Evolutionary conservation across 2,888 invertebrate genomes (phyloP).

Genomic region (Parascotia fuliginaria): DNA sequence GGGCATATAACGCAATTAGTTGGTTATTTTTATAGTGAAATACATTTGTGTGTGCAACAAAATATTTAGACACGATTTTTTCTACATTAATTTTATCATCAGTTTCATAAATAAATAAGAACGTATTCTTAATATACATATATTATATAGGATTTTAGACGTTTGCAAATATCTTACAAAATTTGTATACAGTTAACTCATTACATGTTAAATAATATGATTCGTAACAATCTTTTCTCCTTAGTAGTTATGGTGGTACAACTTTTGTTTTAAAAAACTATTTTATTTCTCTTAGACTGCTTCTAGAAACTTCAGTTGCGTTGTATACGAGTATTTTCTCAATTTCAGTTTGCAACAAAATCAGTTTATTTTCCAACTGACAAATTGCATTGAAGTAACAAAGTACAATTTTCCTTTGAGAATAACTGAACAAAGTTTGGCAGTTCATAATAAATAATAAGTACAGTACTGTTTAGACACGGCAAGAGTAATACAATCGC

Average conservation of each 20-base stretch:
- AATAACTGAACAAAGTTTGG: constrained; percentile 67
- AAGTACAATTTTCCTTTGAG: constrained; percentile 72
- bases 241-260: constrained; percentile 24
- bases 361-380: constrained; percentile 79
- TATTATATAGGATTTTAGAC: no score
- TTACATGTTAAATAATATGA: no score
- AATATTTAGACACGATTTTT: no score
- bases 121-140: no score
- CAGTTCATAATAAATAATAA: constrained; percentile 53
- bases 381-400: constrained; percentile 78
- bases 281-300: constrained; percentile 58
- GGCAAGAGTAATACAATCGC: constrained; percentile 9
- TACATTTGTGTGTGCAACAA: no score
- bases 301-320: constrained; percentile 63
- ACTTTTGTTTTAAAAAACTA: constrained; percentile 56
- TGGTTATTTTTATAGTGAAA: no score
- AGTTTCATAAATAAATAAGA: no score
- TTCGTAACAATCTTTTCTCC: constrained; percentile 13
- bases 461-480: constrained; percentile 22
- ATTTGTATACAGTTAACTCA: no score
- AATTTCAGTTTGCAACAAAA: constrained; percentile 82
- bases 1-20: no score
- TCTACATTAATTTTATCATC: no score
- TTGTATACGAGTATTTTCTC: constrained; percentile 72
- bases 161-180: no score